phyloP scores from a whole-genome alignment of 2,888 invertebrate species.

The Scaptomyza polygonia region DNA sequence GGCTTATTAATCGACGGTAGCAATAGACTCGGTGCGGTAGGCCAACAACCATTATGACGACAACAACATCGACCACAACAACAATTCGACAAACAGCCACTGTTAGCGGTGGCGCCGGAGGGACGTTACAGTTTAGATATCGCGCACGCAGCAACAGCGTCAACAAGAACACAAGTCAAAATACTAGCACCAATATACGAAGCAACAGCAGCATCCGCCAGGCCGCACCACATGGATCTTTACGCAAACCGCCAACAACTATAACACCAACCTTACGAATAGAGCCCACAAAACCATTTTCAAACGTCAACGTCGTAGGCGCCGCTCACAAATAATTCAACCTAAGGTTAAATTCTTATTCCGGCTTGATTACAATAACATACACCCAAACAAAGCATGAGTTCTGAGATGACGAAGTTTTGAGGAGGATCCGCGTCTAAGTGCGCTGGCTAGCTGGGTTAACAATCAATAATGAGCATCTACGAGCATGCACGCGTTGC shows the following conservation, averaged over 20 bases:
- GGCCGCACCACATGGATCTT: conserved; percentile 45
- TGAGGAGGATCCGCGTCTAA: conserved; percentile 38
- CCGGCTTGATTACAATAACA: conserved; percentile 35
- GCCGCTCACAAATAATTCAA: conserved; percentile 40
- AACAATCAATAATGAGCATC: not conserved
- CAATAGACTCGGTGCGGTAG: conserved; percentile 85
- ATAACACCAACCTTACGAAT: conserved; percentile 17
- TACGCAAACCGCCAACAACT: conserved; percentile 47
- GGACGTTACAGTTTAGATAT: conserved; percentile 29
- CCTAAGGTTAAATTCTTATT: conserved; percentile 37
- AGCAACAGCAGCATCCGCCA: conserved; percentile 42
- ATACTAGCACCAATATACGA: conserved; percentile 22
- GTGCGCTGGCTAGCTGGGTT: conserved; percentile 48
- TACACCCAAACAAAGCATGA: conserved; percentile 14
- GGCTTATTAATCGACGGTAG: conserved; percentile 94
- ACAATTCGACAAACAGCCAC: conserved; percentile 21
- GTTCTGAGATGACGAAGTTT: conserved; percentile 70
- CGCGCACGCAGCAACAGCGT: conserved; percentile 36
- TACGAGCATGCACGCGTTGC: conserved; percentile 8
- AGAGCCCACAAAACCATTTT: conserved; percentile 18
- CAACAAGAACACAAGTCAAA: conserved; percentile 21
- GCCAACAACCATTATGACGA: conserved; percentile 59
- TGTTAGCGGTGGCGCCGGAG: conserved; percentile 27
- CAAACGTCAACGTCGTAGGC: conserved; percentile 12
- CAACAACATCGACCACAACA: conserved; percentile 45